Conservation (phyloP, 2,113 vertebrate species). For the Saccopteryx leptura region DNA sequence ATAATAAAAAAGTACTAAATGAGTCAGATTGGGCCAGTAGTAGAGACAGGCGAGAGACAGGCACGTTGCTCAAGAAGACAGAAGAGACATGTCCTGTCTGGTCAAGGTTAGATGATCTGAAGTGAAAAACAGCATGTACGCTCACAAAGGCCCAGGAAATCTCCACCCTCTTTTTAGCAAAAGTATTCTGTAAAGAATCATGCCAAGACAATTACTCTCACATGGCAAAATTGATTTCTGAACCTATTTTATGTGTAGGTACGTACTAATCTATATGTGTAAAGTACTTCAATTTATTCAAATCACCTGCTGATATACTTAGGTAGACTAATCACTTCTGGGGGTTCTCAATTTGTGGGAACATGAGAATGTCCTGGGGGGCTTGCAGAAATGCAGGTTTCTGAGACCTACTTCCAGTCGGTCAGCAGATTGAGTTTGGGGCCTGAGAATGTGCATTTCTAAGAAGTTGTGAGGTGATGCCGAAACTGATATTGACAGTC, state of each 20-base stretch:
- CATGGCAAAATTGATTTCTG: background rate
- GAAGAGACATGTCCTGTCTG: background rate
- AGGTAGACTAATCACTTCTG: background rate
- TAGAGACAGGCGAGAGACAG: background rate
- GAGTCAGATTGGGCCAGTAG: background rate
- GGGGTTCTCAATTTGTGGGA: background rate
- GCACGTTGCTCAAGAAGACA: background rate
- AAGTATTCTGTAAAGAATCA: background rate
- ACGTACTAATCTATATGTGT: background rate
- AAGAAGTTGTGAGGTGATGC: background rate
- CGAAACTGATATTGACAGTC: background rate
- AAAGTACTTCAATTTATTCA: background rate
- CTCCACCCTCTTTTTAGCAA: background rate
- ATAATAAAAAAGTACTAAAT: background rate
- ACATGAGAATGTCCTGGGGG: background rate
- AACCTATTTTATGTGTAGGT: constrained; percentile 9
- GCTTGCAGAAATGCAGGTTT: background rate
- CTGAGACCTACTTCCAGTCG: background rate
- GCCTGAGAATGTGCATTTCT: background rate
- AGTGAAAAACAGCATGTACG: background rate
- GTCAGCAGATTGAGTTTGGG: background rate
- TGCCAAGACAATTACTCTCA: background rate
- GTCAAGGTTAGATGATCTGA: constrained; percentile 49
- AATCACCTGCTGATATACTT: background rate
- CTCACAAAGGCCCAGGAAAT: background rate